Base-by-base conservation (phyloP, 1,140 invertebrate species). In the Bombus waltoni region DNA sequence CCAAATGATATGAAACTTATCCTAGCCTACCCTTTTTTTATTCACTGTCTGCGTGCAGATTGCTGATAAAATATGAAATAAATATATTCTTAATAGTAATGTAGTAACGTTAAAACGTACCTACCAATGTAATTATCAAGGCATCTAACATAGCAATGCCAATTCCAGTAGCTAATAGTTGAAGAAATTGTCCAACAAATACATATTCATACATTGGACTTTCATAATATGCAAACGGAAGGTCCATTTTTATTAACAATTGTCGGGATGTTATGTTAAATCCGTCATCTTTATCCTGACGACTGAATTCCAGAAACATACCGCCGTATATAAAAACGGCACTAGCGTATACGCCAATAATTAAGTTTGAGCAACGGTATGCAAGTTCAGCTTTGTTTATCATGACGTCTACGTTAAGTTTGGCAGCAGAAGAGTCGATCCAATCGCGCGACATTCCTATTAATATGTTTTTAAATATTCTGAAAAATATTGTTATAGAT, bases 181-280 rank as follows among this genome's bases (percentile, higher is more conserved):
- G 81, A 18, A 87, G 0, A n/a, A 87, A 85, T 77, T 87, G 85
- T n/a, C 65, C 57, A 9, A 70, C 8, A 11, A 53, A 32, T 18
- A 89, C 42, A 22, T 73, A 76, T 57, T 87, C 78, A 2, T 85
- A 90, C 9, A 68, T 68, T 13, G 88, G 85, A 28, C 73, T 75
- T 28, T 75, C n/a, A 5, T 68, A 77, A 38, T 44, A 78, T 9
- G 28, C 70, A 13, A 89, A 89, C 3, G 88, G 88, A 11, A 89
- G 32, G 32, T 90, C 65, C 89, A 90, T 90, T 62, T 87, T 87
- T 28, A 90, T 47, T 6, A 89, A 42, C 6, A 89, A 62, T 22
- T 90, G 62, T 13, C 74, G 65, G 4, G 70, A 70, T 18, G n/a
- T 47, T 38, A 11, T 1, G 6, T 38, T 15, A 22, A 42, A 6